Percentiles rank a stretch among this genome's conserved stretches.
Evolutionary conservation across 2,888 invertebrate species (phyloP).

Genomic region (Caenorhabditis virilis): DNA sequence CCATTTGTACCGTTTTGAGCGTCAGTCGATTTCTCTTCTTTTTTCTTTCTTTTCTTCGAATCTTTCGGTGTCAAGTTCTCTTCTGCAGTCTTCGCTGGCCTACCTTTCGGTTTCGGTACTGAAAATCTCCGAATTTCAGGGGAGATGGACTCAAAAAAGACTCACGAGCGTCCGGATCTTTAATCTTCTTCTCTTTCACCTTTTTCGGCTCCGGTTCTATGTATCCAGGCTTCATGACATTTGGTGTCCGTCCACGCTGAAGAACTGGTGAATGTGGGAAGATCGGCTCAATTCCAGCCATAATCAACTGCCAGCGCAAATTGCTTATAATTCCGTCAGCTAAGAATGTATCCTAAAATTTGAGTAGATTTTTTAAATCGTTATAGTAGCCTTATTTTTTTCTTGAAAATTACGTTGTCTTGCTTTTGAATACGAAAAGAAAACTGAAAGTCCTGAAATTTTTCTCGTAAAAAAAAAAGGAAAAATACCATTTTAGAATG

Average conservation of each 20-base stretch:
- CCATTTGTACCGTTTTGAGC: conserved; percentile 10
- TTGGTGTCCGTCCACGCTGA: conserved; percentile 44
- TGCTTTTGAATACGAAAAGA: too few relatives aligned
- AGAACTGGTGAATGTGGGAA: conserved; percentile 53
- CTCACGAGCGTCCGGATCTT: conserved; percentile 19
- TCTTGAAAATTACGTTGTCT: too few relatives aligned
- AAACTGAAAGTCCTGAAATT: too few relatives aligned
- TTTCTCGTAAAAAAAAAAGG: too few relatives aligned
- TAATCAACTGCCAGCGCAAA: conserved; percentile 39
- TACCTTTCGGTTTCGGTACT: conserved; percentile 10
- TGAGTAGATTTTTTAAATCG: not conserved
- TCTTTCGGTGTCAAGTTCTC: conserved; percentile 11
- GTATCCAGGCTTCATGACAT: conserved; percentile 21
- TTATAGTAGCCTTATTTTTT: too few relatives aligned
- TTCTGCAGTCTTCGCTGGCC: conserved; percentile 10
- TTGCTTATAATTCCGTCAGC: conserved; percentile 27
- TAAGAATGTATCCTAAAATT: conserved; percentile 21
- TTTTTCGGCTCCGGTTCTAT: conserved; percentile 18
- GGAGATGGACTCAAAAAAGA: too few relatives aligned
- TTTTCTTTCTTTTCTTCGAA: not conserved
- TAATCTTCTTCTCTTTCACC: conserved; percentile 19
- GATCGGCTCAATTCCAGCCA: conserved; percentile 49
- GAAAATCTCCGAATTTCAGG: too few relatives aligned
- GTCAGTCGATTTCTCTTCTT: not conserved
- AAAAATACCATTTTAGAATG: too few relatives aligned